Evolutionary conservation across 1,140 invertebrate genomes (phyloP), one percentile per base, ranked within the genome.

Genomic region (Mercenaria mercenaria): DNA sequence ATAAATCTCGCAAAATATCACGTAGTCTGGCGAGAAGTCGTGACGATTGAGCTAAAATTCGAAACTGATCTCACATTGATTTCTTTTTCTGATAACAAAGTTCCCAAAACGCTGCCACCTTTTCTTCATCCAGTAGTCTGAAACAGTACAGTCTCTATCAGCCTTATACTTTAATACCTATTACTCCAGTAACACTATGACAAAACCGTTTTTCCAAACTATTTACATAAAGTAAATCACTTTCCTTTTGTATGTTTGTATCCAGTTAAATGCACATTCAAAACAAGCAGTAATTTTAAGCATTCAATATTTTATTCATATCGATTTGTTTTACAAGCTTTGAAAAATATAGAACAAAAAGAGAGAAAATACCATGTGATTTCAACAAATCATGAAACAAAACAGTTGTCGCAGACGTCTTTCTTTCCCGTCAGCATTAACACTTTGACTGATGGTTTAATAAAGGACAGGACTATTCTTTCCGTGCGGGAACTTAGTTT

Each of bases 1-100:
- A 81, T 88, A 88, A 88, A 88, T 88, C 86, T 81, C 86, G 77
- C 59, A 18, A 88, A 79, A 88, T 88, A 87, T 88, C 86, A 81
- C 86, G 86, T 80, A 69, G 76, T 79, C 29, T 64, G 61, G 86
- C 43, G 86, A 88, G 86, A 88, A 79, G 37, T 88, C 86, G 86
- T 88, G 86, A 88, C 86, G 86, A 88, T 88, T 88, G 86, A 88
- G 85, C 72, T 64, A 76, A 76, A 85, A 77, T 85, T 74, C 50
- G 39, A 74, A 85, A 74, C 39, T 64, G 39, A 74, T 74, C 67
- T 74, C 50, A n/a, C n/a, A 34, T 72, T 85, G 83, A 85, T 85
- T 85, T 72, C 83, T 47, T 82, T 56, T 61, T 43, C 80, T 82
- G 80, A 82, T 82, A 64, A 67, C 32, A 32, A 32, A 76, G 39